Evolutionary conservation across 2,888 invertebrate species (phyloP).

Genomic region (Drosophila limbata): DNA sequence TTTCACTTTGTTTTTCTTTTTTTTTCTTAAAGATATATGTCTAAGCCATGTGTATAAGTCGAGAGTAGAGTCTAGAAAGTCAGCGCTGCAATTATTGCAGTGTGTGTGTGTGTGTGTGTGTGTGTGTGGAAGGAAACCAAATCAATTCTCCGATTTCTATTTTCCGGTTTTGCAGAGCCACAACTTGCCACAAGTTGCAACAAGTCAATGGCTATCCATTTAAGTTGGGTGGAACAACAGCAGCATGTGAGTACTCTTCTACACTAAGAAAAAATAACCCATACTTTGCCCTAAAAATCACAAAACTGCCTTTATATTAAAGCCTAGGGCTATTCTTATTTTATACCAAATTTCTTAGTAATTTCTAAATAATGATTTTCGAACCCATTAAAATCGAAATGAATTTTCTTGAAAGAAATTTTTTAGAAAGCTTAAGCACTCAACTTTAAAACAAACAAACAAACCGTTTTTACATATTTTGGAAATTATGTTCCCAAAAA

Average conservation of each 20-base stretch:
- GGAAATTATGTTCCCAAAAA: no score
- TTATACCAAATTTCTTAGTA: no score
- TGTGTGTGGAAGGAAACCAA: constrained; percentile 28
- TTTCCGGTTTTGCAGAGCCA: constrained; percentile 38
- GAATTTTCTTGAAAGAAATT: no score
- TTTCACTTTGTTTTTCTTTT: constrained; percentile 62
- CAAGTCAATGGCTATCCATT: constrained; percentile 22
- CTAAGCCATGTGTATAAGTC: constrained; percentile 6
- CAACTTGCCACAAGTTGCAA: constrained; percentile 19
- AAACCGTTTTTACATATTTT: no score
- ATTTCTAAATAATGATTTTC: no score
- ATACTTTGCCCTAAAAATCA: neutral
- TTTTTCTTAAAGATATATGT: constrained; percentile 31
- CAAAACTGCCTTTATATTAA: no score
- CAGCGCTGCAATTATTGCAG: constrained; percentile 53
- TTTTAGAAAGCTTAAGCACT: no score
- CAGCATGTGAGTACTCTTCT: constrained; percentile 7
- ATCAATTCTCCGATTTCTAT: constrained; percentile 50
- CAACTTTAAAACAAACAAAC: no score
- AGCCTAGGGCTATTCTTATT: no score
- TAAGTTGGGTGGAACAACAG: constrained; percentile 30
- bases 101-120: constrained; percentile 23
- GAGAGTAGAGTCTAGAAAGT: constrained; percentile 50
- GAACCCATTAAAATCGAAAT: no score
- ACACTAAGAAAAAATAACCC: neutral